Percentiles rank a stretch among this genome's conserved stretches.
Conservation (phyloP, 2,113 vertebrate genomes). For the Percopsis transmontana region DNA sequence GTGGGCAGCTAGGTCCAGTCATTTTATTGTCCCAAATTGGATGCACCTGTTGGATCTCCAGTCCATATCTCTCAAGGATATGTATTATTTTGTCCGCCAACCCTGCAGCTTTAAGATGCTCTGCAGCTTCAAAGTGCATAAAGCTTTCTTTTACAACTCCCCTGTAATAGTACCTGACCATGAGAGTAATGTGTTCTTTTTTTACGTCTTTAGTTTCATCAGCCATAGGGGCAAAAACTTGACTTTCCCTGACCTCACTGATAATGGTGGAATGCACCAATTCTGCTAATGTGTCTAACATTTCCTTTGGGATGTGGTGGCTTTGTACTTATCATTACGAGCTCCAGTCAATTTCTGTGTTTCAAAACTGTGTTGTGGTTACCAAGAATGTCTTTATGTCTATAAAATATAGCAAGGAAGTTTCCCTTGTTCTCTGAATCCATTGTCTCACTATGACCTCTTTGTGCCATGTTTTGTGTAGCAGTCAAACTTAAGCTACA, state of each 20-base stretch:
- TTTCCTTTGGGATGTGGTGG: not conserved
- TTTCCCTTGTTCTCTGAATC: not conserved
- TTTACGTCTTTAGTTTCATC: not conserved
- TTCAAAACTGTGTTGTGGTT: constrained; percentile 2
- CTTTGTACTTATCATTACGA: constrained; percentile 7
- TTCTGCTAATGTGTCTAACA: constrained; percentile 3
- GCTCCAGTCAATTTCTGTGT: constrained; percentile 9
- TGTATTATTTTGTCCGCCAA: not conserved
- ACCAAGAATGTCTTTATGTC: not conserved
- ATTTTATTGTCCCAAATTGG: no score
- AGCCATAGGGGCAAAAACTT: no score
- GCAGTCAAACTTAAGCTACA: not conserved
- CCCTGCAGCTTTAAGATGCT: not conserved
- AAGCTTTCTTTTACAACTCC: not conserved
- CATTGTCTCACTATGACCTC: constrained; percentile 4
- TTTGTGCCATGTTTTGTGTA: constrained; percentile 2
- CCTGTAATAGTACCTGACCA: not conserved
- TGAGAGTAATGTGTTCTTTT: not conserved
- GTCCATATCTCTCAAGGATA: constrained; percentile 5
- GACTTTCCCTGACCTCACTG: constrained; percentile 2
- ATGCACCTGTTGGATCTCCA: no score
- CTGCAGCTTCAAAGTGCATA: constrained; percentile 3
- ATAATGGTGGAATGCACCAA: not conserved
- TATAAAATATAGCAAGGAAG: constrained; percentile 6
- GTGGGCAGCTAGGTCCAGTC: no score